A percentile compares a stretch with the other conserved stretches of the same genome.
Evolutionary conservation across 2,113 vertebrate species (phyloP).

Genomic region (Pheucticus melanocephalus): DNA sequence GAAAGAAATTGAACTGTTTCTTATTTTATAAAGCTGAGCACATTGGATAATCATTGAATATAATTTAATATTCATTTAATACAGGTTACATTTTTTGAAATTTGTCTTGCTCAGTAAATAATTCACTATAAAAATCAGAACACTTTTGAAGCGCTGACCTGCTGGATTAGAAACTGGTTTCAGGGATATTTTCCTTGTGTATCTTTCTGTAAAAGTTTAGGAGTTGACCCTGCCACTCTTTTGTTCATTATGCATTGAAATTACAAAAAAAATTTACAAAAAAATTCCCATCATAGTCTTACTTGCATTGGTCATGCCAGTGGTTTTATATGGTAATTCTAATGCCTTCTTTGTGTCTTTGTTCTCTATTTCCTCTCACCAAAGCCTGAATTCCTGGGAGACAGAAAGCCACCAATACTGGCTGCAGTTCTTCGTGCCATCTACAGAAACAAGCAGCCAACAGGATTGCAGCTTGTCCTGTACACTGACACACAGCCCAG

Average conservation of each 20-base stretch:
- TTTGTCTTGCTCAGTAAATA: not conserved
- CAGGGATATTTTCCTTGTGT: not conserved
- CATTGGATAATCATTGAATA: not conserved
- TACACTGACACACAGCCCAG: constrained; percentile 63
- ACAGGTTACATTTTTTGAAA: not conserved
- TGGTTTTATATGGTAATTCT: not conserved
- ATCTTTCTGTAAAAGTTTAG: not conserved
- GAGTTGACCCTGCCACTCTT: not conserved
- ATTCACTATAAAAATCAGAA: not conserved
- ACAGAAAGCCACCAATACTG: constrained; percentile 58
- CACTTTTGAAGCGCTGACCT: not conserved
- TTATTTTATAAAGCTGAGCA: not conserved
- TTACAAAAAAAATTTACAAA: not conserved
- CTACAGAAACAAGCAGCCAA: constrained; percentile 53
- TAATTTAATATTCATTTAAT: not conserved
- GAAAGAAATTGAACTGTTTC: not conserved
- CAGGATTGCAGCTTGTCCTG: constrained; percentile 72
- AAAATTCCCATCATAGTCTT: not conserved
- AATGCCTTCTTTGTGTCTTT: not conserved
- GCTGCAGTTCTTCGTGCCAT: constrained; percentile 75
- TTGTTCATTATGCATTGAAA: not conserved
- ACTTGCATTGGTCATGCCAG: not conserved
- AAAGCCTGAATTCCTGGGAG: constrained; percentile 75
- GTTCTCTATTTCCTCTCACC: not conserved
- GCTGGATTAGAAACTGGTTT: not conserved